A percentile compares a stretch with the other conserved stretches of the same genome.
phyloP scores from a whole-genome alignment of 2,797 vertebrate species.

The Meriones psammophilus region DNA sequence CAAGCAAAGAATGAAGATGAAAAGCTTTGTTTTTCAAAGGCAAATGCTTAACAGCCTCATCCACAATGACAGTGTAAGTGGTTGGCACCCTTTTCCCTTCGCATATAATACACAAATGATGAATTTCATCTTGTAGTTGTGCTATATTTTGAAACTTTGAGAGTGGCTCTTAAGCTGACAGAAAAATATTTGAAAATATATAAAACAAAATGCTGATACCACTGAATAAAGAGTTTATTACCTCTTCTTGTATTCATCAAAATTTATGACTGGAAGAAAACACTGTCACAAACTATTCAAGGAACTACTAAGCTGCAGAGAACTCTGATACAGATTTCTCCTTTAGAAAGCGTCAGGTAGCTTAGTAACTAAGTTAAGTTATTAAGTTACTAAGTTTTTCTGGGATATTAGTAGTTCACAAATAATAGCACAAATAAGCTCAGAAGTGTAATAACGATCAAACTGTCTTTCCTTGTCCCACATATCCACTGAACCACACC shows the following conservation, averaged over 20 bases:
- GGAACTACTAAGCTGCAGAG: slow-evolving; percentile 17
- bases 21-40: slow-evolving; percentile 56
- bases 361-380: slow-evolving; percentile 45
- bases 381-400: no score
- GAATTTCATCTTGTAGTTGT: slow-evolving; percentile 51
- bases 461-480: neutral
- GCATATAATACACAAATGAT: neutral
- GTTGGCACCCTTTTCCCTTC: neutral
- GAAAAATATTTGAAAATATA: slow-evolving; percentile 31
- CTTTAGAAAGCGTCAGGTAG: slow-evolving; percentile 11
- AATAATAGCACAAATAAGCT: neutral
- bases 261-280: slow-evolving; percentile 61
- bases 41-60: neutral
- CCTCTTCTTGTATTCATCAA: slow-evolving; percentile 49
- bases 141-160: slow-evolving; percentile 53
- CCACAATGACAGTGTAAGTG: slow-evolving; percentile 17
- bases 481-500: neutral
- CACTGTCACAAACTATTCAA: neutral
- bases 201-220: slow-evolving; percentile 63
- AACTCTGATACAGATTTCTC: slow-evolving; percentile 1
- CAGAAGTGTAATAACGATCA: slow-evolving; percentile 21
- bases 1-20: slow-evolving; percentile 39
- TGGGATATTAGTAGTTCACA: neutral
- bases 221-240: slow-evolving; percentile 44
- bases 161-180: slow-evolving; percentile 52